A percentile compares a stretch with the other conserved stretches of the same genome.
Conservation (phyloP, 2,888 invertebrate genomes). For the Dione vanillae region DNA sequence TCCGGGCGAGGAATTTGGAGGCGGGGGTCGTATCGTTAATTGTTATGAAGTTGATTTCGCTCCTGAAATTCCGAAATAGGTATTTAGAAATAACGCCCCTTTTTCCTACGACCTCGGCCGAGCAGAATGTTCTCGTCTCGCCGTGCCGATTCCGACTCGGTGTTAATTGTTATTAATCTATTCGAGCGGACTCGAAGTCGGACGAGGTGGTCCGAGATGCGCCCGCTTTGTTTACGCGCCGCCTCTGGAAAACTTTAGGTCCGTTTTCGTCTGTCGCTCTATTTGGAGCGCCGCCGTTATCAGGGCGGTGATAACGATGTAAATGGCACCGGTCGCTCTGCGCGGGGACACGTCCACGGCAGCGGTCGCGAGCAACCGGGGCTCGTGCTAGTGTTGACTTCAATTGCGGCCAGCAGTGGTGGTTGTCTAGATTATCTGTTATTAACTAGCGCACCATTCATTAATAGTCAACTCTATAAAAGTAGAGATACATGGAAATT, state of each 20-base stretch:
- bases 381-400: conserved; percentile 63
- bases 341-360: conserved; percentile 70
- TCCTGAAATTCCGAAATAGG: conserved; percentile 84
- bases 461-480: conserved; percentile 24
- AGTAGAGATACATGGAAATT: background rate
- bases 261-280: conserved; percentile 61
- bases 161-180: conserved; percentile 51
- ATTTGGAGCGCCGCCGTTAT: conserved; percentile 66
- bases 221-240: conserved; percentile 34
- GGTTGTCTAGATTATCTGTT: conserved; percentile 19
- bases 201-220: conserved; percentile 45
- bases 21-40: conserved; percentile 85
- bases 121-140: conserved; percentile 42
- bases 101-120: conserved; percentile 64
- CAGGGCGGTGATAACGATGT: conserved; percentile 72
- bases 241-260: conserved; percentile 33
- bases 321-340: conserved; percentile 57
- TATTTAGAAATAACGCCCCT: conserved; percentile 82
- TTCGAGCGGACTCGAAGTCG: too few species aligned
- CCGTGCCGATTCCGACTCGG: conserved; percentile 42
- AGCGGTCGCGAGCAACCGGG: conserved; percentile 63
- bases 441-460: conserved; percentile 26
- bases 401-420: conserved; percentile 48
- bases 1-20: conserved; percentile 84
- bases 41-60: conserved; percentile 85